Conservation (phyloP, 2,113 vertebrate genomes). For the Chaenogobius annularis region DNA sequence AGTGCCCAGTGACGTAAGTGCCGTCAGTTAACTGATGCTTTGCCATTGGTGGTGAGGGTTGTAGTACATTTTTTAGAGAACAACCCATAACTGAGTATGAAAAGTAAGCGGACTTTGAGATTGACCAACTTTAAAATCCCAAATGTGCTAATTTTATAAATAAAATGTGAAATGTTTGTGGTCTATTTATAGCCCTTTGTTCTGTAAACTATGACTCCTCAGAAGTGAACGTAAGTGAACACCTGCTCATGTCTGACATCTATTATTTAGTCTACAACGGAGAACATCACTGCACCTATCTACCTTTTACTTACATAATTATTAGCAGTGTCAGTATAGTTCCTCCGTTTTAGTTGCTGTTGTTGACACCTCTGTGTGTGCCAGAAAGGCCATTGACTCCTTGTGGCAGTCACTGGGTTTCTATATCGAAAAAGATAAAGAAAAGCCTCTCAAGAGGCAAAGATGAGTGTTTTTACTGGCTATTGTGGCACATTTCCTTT, state of each 20-base stretch:
- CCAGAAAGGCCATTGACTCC: neutral
- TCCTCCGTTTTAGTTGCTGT: neutral
- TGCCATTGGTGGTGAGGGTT: neutral
- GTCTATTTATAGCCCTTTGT: neutral
- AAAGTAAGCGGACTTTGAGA: neutral
- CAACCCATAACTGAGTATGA: neutral
- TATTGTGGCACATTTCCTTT: neutral
- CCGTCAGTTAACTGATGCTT: neutral
- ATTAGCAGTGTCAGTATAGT: neutral
- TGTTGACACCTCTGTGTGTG: neutral
- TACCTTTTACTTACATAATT: neutral
- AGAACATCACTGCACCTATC: conserved; percentile 9
- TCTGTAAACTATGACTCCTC: conserved; percentile 16
- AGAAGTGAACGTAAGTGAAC: conserved; percentile 46
- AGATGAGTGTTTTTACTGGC: no score
- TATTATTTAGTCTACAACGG: conserved; percentile 67
- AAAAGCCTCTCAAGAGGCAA: neutral
- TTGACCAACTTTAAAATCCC: neutral
- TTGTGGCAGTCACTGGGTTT: neutral
- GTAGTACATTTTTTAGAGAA: no score
- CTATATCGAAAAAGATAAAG: neutral
- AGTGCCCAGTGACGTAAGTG: neutral
- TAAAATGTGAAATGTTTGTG: neutral
- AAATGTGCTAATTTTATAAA: neutral
- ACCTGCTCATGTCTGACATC: conserved; percentile 40